Percentiles rank a stretch among this genome's conserved stretches.
These are phyloP conservation scores for Drosophila fulvimacula DNA, from an alignment of 2,888 invertebrate species.

Conservation along the genomic window DNA sequence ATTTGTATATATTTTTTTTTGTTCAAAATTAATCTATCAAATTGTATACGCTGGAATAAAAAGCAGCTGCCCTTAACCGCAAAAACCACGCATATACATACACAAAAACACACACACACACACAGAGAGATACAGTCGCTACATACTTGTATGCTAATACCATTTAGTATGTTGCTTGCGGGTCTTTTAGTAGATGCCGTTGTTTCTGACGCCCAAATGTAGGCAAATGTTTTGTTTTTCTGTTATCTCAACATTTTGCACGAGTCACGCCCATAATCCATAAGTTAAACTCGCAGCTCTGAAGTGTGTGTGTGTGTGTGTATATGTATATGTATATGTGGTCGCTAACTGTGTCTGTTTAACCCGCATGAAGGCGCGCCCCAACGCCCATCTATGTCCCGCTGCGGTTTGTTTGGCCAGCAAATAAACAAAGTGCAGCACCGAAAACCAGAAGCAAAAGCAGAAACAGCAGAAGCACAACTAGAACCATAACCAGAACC, in stretches of 20 bases:
- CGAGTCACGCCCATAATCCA: constrained; percentile 76
- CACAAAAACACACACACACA: not conserved
- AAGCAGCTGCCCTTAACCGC: constrained; percentile 6
- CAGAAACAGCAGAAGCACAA: constrained; percentile 27
- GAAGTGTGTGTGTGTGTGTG: constrained; percentile 11
- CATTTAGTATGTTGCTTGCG: constrained; percentile 44
- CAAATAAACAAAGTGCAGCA: constrained; percentile 51
- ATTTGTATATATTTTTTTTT: not conserved
- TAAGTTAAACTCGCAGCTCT: constrained; percentile 66
- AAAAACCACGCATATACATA: not conserved
- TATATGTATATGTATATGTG: constrained; percentile 26
- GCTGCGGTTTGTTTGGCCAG: constrained; percentile 37
- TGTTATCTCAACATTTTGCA: constrained; percentile 44
- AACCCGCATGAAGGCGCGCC: constrained; percentile 25
- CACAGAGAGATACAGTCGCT: not conserved
- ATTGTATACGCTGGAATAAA: not conserved
- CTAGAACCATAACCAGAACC: constrained; percentile 17
- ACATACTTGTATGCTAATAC: constrained; percentile 42
- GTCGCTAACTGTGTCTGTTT: constrained; percentile 54
- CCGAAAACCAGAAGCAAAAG: constrained; percentile 21
- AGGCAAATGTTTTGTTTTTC: constrained; percentile 60
- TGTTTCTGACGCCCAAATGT: constrained; percentile 62
- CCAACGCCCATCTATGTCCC: constrained; percentile 1
- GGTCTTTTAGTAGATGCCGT: constrained; percentile 27
- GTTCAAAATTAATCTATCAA: not conserved